Percentiles rank a stretch among this genome's conserved stretches.
phyloP scores from a whole-genome alignment of 2,888 invertebrate genomes.

The Dryococelus australis region DNA sequence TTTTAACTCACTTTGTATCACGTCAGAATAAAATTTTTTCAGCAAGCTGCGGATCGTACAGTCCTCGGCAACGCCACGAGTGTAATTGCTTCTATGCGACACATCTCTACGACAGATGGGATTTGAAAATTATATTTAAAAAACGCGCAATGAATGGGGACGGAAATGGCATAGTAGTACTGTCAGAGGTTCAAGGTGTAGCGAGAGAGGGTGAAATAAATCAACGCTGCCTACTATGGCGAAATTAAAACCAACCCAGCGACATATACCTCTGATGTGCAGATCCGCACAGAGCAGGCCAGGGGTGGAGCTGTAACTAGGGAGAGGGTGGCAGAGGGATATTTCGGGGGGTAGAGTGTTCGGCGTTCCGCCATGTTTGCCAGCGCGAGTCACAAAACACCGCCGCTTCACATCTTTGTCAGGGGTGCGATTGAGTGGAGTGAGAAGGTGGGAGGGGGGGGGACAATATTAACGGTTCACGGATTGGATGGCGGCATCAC shows the following conservation, averaged over 20 bases:
- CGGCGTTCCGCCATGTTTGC: conserved; percentile 6
- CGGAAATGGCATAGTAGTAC: background rate
- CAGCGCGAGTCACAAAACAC: background rate
- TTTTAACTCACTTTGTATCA: too few species aligned
- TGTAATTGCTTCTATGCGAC: too few species aligned
- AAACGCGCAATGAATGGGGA: background rate
- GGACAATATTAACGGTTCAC: background rate
- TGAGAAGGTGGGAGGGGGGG: background rate
- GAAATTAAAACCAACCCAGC: background rate
- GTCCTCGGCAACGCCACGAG: too few species aligned
- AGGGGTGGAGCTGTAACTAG: background rate
- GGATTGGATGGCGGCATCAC: background rate
- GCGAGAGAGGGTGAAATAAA: background rate
- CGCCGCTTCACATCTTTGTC: background rate
- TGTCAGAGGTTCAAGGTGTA: background rate
- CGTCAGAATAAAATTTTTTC: too few species aligned
- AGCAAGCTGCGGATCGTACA: too few species aligned
- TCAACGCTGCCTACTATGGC: background rate
- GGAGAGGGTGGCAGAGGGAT: background rate
- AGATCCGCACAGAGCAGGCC: background rate
- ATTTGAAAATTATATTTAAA: too few species aligned
- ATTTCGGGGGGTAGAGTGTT: background rate
- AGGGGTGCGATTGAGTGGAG: background rate
- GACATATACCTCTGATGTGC: background rate
- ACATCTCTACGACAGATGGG: too few species aligned